Evolutionary conservation across 2,113 vertebrate species (phyloP).

Genomic region (Canis aureus): DNA sequence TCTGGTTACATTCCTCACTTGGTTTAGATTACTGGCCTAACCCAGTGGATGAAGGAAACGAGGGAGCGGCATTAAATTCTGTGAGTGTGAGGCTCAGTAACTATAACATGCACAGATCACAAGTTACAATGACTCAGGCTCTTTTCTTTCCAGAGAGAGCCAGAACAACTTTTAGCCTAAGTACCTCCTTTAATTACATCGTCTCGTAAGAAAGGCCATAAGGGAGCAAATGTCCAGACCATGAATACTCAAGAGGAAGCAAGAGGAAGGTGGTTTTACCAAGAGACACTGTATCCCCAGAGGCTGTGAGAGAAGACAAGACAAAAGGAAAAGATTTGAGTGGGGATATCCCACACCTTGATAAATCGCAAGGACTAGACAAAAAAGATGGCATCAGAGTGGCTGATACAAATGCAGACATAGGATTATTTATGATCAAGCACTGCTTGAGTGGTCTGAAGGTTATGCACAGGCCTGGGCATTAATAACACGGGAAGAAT

Average conservation of each 20-base stretch:
- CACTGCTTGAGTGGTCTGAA: not conserved
- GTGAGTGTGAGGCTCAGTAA: not conserved
- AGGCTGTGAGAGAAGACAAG: not conserved
- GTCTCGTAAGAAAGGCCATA: not conserved
- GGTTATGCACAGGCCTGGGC: not conserved
- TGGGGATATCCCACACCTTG: not conserved
- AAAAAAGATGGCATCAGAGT: not conserved
- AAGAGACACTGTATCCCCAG: not conserved
- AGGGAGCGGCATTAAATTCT: not conserved
- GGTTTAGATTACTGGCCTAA: not conserved
- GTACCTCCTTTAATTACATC: constrained; percentile 10
- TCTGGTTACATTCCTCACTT: not conserved
- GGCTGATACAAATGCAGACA: not conserved
- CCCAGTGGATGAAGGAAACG: not conserved
- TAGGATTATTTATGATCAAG: not conserved
- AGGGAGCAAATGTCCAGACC: not conserved
- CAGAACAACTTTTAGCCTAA: not conserved
- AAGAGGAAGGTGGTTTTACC: not conserved
- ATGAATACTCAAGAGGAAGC: not conserved
- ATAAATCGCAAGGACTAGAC: not conserved
- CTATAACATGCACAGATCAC: not conserved
- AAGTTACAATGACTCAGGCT: not conserved
- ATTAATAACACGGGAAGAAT: not conserved
- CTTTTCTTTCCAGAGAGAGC: not conserved
- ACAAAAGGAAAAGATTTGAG: not conserved